phyloP scores from a whole-genome alignment of 2,113 vertebrate genomes.

The Ursus arctos region DNA sequence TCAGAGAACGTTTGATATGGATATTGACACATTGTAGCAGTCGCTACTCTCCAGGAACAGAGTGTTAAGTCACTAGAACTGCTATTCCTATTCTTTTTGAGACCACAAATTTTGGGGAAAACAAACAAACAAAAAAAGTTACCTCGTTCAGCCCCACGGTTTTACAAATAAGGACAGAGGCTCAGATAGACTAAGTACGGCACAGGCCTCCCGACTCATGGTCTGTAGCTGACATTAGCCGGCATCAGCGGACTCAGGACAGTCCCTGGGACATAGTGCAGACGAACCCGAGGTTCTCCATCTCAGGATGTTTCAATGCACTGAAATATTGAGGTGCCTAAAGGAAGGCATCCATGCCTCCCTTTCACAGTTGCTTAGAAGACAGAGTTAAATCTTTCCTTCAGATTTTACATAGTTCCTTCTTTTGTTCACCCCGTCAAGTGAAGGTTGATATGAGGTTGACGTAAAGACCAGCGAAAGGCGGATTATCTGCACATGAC shows the following conservation, averaged over 20 bases:
- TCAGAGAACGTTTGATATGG: background rate
- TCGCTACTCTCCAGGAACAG: background rate
- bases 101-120: background rate
- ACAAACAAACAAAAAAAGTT: background rate
- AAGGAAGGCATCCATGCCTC: background rate
- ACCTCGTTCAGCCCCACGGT: background rate
- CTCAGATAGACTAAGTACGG: background rate
- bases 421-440: background rate
- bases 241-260: background rate
- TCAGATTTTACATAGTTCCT: background rate
- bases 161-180: conserved; percentile 38
- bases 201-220: background rate
- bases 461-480: background rate
- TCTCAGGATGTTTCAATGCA: background rate
- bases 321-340: background rate
- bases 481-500: background rate
- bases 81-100: background rate
- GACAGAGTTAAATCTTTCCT: background rate
- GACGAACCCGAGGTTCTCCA: background rate
- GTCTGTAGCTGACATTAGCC: background rate
- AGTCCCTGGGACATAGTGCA: background rate
- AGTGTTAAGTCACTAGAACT: background rate
- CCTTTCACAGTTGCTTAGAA: background rate
- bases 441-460: background rate
- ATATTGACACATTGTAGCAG: background rate